These are phyloP conservation scores for Pediacus dermestoides DNA, from an alignment of 2,888 invertebrate genomes.

Conservation along the genomic window DNA sequence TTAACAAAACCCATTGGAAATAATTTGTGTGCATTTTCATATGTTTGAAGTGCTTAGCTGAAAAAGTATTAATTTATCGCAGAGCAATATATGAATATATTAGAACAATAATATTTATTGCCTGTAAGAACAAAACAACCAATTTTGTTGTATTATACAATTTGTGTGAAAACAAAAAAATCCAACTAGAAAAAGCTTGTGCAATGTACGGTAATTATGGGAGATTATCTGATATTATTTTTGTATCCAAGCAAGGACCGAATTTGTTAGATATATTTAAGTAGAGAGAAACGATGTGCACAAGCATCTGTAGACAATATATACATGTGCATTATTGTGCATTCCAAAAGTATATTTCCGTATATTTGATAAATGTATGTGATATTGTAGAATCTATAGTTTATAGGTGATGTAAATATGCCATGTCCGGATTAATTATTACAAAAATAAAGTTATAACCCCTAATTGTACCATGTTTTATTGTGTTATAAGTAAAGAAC, in stretches of 20 bases:
- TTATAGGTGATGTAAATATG: slow-evolving; percentile 38
- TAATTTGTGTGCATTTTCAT: slow-evolving; percentile 10
- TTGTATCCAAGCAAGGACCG: slow-evolving; percentile 31
- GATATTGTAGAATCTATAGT: slow-evolving; percentile 42
- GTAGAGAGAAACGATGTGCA: slow-evolving; percentile 34
- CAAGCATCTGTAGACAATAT: slow-evolving; percentile 46
- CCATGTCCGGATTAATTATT: slow-evolving; percentile 31
- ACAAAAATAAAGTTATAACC: slow-evolving; percentile 7
- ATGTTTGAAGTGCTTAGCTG: slow-evolving; percentile 9
- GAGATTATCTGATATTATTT: slow-evolving; percentile 34
- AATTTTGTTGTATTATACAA: slow-evolving; percentile 19
- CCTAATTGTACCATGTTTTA: background rate
- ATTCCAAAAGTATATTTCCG: slow-evolving; percentile 45
- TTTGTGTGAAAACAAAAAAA: slow-evolving; percentile 12
- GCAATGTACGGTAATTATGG: slow-evolving; percentile 17
- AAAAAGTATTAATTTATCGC: slow-evolving; percentile 26
- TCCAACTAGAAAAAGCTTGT: slow-evolving; percentile 28
- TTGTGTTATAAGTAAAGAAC: too few relatives aligned
- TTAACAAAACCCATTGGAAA: too few relatives aligned
- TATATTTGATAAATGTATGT: slow-evolving; percentile 49
- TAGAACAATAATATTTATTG: slow-evolving; percentile 35
- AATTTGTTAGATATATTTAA: slow-evolving; percentile 26
- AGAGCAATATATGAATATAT: slow-evolving; percentile 37
- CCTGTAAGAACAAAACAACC: too few relatives aligned
- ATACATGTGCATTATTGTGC: slow-evolving; percentile 43